phyloP scores from a whole-genome alignment of 92 coral and sea anemone species.

The Epizoanthus rinbou region DNA sequence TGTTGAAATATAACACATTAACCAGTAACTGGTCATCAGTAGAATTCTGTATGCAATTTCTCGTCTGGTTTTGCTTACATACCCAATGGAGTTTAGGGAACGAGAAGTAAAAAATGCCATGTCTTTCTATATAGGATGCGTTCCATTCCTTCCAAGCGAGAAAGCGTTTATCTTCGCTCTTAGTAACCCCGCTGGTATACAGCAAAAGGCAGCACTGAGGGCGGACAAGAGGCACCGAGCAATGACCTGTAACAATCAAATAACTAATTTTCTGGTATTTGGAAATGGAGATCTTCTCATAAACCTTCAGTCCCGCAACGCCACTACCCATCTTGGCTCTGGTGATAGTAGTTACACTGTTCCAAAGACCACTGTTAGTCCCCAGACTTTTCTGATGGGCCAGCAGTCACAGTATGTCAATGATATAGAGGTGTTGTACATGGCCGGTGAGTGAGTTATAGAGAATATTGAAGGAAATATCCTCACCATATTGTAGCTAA shows the following conservation, averaged over 20 bases:
- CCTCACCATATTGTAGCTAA: too few species aligned
- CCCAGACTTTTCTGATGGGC: background rate
- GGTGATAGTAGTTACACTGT: background rate
- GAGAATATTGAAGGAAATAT: too few species aligned
- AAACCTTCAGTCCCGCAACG: background rate
- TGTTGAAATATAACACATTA: too few species aligned
- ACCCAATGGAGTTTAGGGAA: too few species aligned
- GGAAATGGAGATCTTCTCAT: conserved; percentile 21
- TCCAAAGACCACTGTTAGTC: background rate
- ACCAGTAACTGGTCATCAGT: too few species aligned
- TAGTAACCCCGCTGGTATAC: background rate
- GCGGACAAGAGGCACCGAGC: background rate
- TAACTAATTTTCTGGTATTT: background rate
- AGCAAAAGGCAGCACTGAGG: background rate
- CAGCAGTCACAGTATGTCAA: background rate
- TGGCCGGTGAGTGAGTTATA: background rate
- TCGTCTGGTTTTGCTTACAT: background rate
- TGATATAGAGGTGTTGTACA: conserved; percentile 5
- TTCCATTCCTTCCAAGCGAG: conserved; percentile 17
- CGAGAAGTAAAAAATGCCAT: too few species aligned
- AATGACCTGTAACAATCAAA: background rate
- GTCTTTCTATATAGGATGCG: conserved; percentile 7
- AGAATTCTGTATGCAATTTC: too few species aligned
- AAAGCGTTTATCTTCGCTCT: conserved; percentile 10
- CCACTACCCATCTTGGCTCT: background rate